phyloP scores from a whole-genome alignment of 2,113 vertebrate genomes.

The Corythoichthys intestinalis region DNA sequence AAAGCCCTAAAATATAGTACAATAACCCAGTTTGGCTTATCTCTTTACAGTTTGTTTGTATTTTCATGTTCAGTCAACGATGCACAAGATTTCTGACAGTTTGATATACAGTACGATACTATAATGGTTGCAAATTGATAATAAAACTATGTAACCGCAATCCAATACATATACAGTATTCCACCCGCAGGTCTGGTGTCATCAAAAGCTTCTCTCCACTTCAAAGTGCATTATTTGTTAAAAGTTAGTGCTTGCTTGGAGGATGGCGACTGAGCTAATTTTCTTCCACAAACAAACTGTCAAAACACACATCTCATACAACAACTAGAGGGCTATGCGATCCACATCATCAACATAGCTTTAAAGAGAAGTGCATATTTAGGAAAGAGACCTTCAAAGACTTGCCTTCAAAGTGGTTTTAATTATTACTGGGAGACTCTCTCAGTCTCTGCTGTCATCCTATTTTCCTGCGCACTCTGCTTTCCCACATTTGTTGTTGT shows the following conservation, averaged over 20 bases:
- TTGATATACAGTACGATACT: not conserved
- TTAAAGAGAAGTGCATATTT: slow-evolving; percentile 36
- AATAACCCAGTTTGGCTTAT: too few species aligned
- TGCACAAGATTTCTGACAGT: not conserved
- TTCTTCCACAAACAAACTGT: slow-evolving; percentile 50
- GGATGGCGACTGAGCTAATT: slow-evolving; percentile 35
- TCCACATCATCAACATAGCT: slow-evolving; percentile 17
- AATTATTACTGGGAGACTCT: slow-evolving; percentile 47
- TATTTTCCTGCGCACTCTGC: not conserved
- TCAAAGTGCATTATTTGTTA: slow-evolving; percentile 39
- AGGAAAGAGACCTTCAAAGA: slow-evolving; percentile 47
- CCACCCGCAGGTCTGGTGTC: slow-evolving; percentile 15
- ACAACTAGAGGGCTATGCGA: slow-evolving; percentile 33
- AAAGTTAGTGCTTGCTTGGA: slow-evolving; percentile 21
- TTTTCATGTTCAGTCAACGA: not conserved
- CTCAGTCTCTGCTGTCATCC: slow-evolving; percentile 37
- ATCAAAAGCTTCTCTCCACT: slow-evolving; percentile 10
- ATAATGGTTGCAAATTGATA: slow-evolving; percentile 54
- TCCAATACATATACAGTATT: slow-evolving; percentile 25
- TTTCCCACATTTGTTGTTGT: not conserved
- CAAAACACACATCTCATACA: slow-evolving; percentile 28
- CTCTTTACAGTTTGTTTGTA: too few species aligned
- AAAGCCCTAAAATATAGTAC: too few species aligned
- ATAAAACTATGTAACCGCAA: slow-evolving; percentile 43
- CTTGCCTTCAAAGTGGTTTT: slow-evolving; percentile 50